Evolutionary conservation across 1,140 invertebrate genomes (phyloP).

Genomic region (Metaphire vulgaris): DNA sequence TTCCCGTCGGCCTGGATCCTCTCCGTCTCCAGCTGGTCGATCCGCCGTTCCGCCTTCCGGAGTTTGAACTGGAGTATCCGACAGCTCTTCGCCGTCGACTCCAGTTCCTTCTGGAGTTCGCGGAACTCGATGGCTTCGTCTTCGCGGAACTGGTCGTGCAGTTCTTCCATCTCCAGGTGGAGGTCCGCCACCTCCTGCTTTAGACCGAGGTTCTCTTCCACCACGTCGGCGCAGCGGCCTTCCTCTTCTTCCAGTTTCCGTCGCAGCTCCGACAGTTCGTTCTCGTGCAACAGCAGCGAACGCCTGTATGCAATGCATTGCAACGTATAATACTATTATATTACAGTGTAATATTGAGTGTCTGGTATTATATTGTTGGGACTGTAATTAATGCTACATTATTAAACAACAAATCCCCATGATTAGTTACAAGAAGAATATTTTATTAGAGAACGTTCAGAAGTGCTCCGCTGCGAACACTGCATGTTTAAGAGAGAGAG

Average conservation of each 20-base stretch:
- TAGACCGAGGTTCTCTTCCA: slow-evolving; percentile 93
- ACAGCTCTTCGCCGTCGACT: slow-evolving; percentile 80
- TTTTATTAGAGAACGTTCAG: too few relatives aligned
- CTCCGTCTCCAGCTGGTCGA: slow-evolving; percentile 69
- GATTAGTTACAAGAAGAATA: too few relatives aligned
- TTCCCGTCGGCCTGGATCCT: neutral
- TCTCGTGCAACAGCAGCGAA: slow-evolving; percentile 7
- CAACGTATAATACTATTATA: too few relatives aligned
- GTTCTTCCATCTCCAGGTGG: slow-evolving; percentile 94
- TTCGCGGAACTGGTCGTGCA: slow-evolving; percentile 92
- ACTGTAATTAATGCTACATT: too few relatives aligned
- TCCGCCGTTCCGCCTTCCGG: slow-evolving; percentile 84
- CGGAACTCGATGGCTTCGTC: slow-evolving; percentile 97
- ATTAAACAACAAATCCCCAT: too few relatives aligned
- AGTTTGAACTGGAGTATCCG: slow-evolving; percentile 96
- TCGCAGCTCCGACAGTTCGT: slow-evolving; percentile 21
- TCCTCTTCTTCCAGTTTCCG: slow-evolving; percentile 53
- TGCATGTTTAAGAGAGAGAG: too few relatives aligned
- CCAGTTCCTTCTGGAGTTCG: slow-evolving; percentile 56
- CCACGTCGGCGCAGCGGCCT: slow-evolving; percentile 79
- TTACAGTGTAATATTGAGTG: too few relatives aligned
- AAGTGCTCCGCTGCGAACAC: too few relatives aligned
- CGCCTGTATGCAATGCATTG: too few relatives aligned
- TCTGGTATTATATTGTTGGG: too few relatives aligned
- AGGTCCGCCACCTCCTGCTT: slow-evolving; percentile 86